Conservation (phyloP, 2,797 vertebrate genomes). For the Diplodus sargus region DNA sequence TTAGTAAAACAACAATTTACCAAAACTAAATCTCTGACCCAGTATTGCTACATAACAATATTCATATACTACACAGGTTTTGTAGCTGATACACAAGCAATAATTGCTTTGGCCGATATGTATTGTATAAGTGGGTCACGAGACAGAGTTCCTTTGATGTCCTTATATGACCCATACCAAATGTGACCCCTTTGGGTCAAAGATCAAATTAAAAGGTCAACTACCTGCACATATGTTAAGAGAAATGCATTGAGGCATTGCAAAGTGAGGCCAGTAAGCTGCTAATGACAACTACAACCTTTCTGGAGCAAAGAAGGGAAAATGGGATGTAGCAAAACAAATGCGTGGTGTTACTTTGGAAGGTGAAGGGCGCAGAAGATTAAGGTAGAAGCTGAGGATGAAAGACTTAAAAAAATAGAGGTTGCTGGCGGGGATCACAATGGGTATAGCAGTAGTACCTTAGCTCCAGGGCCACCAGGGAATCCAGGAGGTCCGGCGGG, state of each 20-base stretch:
- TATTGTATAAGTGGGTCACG: background rate
- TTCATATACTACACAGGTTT: background rate
- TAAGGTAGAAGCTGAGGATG: background rate
- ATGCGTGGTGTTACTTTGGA: background rate
- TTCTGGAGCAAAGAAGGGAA: background rate
- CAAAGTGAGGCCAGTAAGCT: background rate
- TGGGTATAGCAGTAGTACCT: conserved; percentile 82
- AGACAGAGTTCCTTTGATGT: background rate
- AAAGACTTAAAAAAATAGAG: background rate
- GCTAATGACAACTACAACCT: background rate
- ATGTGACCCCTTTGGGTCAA: background rate
- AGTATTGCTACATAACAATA: background rate
- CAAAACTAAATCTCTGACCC: too few relatives aligned
- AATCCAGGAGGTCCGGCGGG: conserved; percentile 96
- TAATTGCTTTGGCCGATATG: background rate
- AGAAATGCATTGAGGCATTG: background rate
- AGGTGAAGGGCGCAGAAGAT: background rate
- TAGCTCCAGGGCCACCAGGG: conserved; percentile 95
- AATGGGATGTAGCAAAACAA: background rate
- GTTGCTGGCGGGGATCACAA: background rate
- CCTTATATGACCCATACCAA: background rate
- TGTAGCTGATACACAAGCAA: background rate
- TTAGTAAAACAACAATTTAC: too few relatives aligned
- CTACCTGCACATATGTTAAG: background rate
- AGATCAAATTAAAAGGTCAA: conserved; percentile 12